These are phyloP conservation scores for Agriopis marginaria DNA, from an alignment of 2,888 invertebrate genomes.

Conservation along the genomic window DNA sequence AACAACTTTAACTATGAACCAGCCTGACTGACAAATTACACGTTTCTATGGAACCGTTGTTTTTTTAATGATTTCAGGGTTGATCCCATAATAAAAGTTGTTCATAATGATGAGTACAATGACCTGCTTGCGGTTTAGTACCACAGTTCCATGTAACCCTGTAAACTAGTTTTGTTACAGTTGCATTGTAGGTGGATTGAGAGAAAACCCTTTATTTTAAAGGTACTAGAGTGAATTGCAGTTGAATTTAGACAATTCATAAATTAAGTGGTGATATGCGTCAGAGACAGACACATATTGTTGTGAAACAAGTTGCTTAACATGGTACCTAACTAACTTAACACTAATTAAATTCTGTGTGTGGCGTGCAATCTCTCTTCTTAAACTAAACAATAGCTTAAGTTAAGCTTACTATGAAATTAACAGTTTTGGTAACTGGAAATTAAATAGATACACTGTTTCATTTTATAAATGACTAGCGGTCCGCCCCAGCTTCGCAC, in stretches of 20 bases:
- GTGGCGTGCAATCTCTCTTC: constrained; percentile 9
- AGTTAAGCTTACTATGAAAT: background rate
- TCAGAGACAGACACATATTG: constrained; percentile 3
- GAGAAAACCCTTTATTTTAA: no score
- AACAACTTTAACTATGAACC: no score
- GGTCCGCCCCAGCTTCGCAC: no score
- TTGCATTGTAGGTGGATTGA: no score
- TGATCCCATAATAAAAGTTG: no score
- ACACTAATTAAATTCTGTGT: constrained; percentile 2
- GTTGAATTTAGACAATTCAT: background rate
- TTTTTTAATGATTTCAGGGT: no score
- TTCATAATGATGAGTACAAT: no score
- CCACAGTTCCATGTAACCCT: no score
- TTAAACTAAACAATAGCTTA: background rate
- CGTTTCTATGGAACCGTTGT: no score
- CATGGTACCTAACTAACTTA: constrained; percentile 12
- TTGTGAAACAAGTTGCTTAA: constrained; percentile 1
- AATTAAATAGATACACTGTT: background rate
- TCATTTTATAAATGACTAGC: background rate
- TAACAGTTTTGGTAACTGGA: background rate
- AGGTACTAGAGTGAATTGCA: background rate
- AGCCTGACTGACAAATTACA: no score
- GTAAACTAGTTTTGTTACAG: no score
- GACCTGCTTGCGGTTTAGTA: no score
- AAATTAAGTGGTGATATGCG: background rate